Evolutionary conservation across 2,113 vertebrate species (phyloP), one percentile per base, ranked within the genome.

Genomic region (Spilogale gracilis): DNA sequence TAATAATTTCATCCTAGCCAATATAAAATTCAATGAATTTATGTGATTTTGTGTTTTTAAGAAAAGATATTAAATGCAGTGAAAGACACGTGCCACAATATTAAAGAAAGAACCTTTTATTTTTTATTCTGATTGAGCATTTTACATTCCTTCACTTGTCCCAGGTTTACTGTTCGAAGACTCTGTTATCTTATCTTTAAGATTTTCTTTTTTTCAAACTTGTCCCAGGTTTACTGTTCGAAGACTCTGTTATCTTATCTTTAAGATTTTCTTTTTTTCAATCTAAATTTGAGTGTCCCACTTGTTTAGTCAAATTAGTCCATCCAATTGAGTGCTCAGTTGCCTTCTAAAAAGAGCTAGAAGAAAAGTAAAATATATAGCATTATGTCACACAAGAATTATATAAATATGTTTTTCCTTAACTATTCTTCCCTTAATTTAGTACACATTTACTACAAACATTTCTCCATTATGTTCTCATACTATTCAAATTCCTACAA

Each of bases 391-490:
- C 58, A 84, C 30, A 30, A 43, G 13, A 84, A 79, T 82, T 48
- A 87, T 86, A 90, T 63, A 83, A 92, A 74, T 81, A 50, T 10
- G 23, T 89, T 73, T 97, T 92, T 76, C 38, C 81, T 52, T 16
- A 87, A 61, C 2, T 63, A 54, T 56, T 83, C 14, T 48, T 63
- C 18, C 20, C 96, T 92, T 96, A 61, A 85, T 69, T 71, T 87
- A 43, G 14, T 32, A 58, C 1, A 48, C 30, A 85, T 98, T 96
- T 89, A 54, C 91, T 95, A 54, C 81, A 96, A 86, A 92, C 1
- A 30, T 65, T 69, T 96, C 56, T n/a, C 74, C 32, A 87, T 76
- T 94, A 84, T 7, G 1, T 63, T 79, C 16, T 60, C 45, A 94
- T 90, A 7, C 6, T 50, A 9, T 60, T 80, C 48, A 93, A 96